Percentiles rank a stretch among this genome's conserved stretches.
phyloP scores from a whole-genome alignment of 2,113 vertebrate species.

The Cephalopholis sonnerati region DNA sequence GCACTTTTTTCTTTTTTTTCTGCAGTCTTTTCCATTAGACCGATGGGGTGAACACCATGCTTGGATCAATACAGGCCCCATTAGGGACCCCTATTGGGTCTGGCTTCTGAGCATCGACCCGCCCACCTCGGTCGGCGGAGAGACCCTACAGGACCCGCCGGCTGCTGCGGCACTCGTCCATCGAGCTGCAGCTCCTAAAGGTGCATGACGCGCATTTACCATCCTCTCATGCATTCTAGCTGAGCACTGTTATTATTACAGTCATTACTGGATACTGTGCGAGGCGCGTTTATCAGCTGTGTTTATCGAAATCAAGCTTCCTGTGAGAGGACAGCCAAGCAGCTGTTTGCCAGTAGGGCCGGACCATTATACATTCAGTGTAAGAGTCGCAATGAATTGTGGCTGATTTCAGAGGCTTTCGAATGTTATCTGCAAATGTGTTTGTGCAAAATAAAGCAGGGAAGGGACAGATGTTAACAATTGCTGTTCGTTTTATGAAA shows the following conservation, averaged over 20 bases:
- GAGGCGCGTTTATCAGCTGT: conserved; percentile 57
- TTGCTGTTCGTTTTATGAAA: conserved; percentile 49
- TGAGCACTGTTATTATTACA: conserved; percentile 33
- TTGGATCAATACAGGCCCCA: conserved; percentile 78
- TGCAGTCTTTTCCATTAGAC: conserved; percentile 71
- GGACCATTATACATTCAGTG: conserved; percentile 46
- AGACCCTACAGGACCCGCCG: conserved; percentile 19
- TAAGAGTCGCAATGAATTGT: conserved; percentile 44
- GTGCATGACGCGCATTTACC: conserved; percentile 13
- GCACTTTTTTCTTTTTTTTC: conserved; percentile 33
- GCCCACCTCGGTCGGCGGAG: conserved; percentile 47
- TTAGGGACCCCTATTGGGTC: conserved; percentile 72
- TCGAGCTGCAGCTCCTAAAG: conserved; percentile 41
- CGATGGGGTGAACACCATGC: conserved; percentile 65
- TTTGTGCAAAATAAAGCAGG: conserved; percentile 47
- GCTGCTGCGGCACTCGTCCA: conserved; percentile 28
- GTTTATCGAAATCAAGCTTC: conserved; percentile 63
- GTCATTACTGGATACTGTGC: conserved; percentile 46
- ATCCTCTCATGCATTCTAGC: conserved; percentile 44
- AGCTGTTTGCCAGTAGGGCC: conserved; percentile 56
- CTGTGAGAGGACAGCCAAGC: conserved; percentile 56
- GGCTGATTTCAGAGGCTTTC: conserved; percentile 57
- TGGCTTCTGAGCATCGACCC: conserved; percentile 71
- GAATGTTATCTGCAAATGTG: conserved; percentile 40
- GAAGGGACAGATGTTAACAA: conserved; percentile 62